phyloP scores from a whole-genome alignment of 2,888 invertebrate genomes.

The Synergus japonicus region DNA sequence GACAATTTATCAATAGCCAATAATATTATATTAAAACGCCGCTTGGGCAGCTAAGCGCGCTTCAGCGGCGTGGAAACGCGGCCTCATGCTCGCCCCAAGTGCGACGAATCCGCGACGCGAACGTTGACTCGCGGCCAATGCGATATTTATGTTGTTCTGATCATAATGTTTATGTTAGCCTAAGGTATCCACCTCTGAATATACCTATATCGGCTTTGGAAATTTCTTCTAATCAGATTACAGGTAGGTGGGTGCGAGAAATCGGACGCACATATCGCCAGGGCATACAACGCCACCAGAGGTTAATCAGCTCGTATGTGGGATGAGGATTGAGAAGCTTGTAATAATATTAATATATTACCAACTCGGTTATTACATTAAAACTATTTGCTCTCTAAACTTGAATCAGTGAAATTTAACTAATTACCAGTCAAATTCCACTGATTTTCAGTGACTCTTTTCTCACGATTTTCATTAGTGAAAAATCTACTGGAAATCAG shows the following conservation, averaged over 20 bases:
- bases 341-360: not conserved
- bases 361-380: not conserved
- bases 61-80: constrained; percentile 64
- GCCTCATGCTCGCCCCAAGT: constrained; percentile 59
- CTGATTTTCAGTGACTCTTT: too few relatives aligned
- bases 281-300: constrained; percentile 48
- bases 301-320: constrained; percentile 50
- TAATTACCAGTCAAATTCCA: too few relatives aligned
- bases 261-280: constrained; percentile 50
- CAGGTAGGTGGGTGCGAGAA: constrained; percentile 57
- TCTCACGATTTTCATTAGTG: too few relatives aligned
- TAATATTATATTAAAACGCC: constrained; percentile 77
- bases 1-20: constrained; percentile 78
- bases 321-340: not conserved
- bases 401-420: too few relatives aligned
- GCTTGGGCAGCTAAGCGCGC: constrained; percentile 59
- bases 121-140: constrained; percentile 45
- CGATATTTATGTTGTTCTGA: constrained; percentile 54
- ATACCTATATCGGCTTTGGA: constrained; percentile 35
- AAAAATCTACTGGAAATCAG: too few relatives aligned
- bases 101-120: constrained; percentile 57
- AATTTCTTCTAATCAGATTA: constrained; percentile 56
- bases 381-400: not conserved
- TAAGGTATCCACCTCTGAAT: constrained; percentile 37
- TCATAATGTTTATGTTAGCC: constrained; percentile 53